phyloP scores from a whole-genome alignment of 2,113 vertebrate genomes.

The Delphinapterus leucas region DNA sequence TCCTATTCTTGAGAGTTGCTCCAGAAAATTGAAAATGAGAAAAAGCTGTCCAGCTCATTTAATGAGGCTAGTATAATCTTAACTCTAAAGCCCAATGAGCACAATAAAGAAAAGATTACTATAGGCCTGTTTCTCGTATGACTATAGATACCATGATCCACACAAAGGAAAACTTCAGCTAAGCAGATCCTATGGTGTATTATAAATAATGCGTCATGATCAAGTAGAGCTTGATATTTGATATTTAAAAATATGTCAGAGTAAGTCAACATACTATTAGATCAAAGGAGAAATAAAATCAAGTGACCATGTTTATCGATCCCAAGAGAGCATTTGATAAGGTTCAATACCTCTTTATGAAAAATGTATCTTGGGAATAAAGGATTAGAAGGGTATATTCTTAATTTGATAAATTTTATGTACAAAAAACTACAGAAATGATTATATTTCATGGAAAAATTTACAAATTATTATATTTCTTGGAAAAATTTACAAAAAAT shows the following conservation, averaged over 20 bases:
- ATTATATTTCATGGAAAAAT: neutral
- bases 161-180: neutral
- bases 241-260: neutral
- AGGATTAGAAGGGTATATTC: neutral
- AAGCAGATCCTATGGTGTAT: neutral
- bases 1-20: neutral
- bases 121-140: neutral
- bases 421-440: neutral
- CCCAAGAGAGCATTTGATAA: neutral
- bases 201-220: neutral
- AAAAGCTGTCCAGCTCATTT: neutral
- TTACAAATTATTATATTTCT: neutral
- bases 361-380: neutral
- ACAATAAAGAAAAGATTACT: neutral
- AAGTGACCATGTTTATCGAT: neutral
- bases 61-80: neutral
- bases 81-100: neutral
- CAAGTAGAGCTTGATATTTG: neutral
- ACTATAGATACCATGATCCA: neutral
- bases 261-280: neutral
- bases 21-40: neutral
- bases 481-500: neutral
- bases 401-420: neutral
- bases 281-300: neutral
- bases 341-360: neutral